Evolutionary conservation across 2,797 vertebrate genomes (phyloP).

Genomic region (Cyprinella venusta): DNA sequence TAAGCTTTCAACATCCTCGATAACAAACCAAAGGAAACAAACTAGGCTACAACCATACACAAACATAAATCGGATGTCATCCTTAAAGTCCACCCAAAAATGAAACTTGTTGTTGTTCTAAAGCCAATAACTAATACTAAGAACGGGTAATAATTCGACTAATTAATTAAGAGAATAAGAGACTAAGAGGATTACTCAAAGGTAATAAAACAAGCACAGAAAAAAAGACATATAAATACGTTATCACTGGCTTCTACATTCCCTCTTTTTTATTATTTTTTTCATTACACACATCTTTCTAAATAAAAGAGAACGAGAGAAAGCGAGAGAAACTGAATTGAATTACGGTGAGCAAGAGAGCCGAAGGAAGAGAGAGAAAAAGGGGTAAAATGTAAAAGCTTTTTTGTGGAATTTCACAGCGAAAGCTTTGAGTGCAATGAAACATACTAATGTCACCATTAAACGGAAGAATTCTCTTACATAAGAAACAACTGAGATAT

Average conservation of each 20-base stretch:
- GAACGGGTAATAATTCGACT: neutral
- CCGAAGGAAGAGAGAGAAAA: neutral
- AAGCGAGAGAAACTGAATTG: neutral
- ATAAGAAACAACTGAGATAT: neutral
- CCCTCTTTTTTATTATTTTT: neutral
- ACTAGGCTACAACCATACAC: neutral
- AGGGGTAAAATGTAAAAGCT: neutral
- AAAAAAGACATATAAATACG: constrained; percentile 1
- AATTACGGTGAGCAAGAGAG: neutral
- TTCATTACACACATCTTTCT: neutral
- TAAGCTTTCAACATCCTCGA: neutral
- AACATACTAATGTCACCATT: neutral
- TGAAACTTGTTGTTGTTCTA: neutral
- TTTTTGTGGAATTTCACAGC: constrained; percentile 23
- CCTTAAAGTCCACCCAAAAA: constrained; percentile 10
- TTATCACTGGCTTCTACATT: neutral
- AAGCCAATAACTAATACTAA: neutral
- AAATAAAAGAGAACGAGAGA: neutral
- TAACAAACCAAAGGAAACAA: neutral
- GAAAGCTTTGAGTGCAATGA: neutral
- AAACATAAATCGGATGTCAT: neutral
- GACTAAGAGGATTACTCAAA: neutral
- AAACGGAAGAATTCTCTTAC: neutral
- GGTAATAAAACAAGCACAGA: neutral
- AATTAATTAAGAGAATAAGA: no score